phyloP scores from a whole-genome alignment of 2,888 invertebrate species.

The Ormyrus thymus region DNA sequence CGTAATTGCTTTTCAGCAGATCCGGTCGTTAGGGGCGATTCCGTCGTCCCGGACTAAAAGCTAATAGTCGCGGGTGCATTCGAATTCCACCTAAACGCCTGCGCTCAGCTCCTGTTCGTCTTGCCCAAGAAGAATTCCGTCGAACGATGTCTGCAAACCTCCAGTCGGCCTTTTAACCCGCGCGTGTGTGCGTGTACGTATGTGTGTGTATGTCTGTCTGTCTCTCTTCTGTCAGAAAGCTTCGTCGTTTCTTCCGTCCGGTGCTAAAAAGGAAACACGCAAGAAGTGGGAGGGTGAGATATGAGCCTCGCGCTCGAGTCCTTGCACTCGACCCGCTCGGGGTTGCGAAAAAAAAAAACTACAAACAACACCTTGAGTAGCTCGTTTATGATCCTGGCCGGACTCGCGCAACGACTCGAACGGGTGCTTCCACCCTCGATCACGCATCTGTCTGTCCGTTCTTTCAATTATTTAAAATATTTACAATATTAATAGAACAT shows the following conservation, averaged over 20 bases:
- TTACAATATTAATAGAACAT: slow-evolving; percentile 72
- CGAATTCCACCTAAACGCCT: too few species aligned
- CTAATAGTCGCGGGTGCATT: too few species aligned
- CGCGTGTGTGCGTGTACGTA: not conserved
- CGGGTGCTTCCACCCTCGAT: slow-evolving; percentile 56
- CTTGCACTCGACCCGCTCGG: too few species aligned
- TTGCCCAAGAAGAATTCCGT: too few species aligned
- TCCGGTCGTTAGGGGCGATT: too few species aligned
- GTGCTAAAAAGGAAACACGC: slow-evolving; percentile 67
- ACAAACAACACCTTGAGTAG: too few species aligned
- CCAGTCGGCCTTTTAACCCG: not conserved
- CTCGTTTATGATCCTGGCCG: too few species aligned
- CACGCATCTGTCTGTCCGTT: slow-evolving; percentile 69
- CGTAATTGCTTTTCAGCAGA: too few species aligned
- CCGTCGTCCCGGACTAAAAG: too few species aligned
- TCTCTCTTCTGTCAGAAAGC: not conserved
- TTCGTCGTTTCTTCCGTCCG: slow-evolving; percentile 56
- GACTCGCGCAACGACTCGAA: too few species aligned
- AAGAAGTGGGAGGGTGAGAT: slow-evolving; percentile 59
- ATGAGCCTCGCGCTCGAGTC: slow-evolving; percentile 55
- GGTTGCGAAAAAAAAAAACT: too few species aligned
- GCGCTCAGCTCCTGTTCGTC: too few species aligned
- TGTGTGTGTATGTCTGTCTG: not conserved
- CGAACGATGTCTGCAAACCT: not conserved
- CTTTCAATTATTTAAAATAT: slow-evolving; percentile 73